Conservation (phyloP, 1,140 invertebrate species). For the Gonatopus flavifemur region DNA sequence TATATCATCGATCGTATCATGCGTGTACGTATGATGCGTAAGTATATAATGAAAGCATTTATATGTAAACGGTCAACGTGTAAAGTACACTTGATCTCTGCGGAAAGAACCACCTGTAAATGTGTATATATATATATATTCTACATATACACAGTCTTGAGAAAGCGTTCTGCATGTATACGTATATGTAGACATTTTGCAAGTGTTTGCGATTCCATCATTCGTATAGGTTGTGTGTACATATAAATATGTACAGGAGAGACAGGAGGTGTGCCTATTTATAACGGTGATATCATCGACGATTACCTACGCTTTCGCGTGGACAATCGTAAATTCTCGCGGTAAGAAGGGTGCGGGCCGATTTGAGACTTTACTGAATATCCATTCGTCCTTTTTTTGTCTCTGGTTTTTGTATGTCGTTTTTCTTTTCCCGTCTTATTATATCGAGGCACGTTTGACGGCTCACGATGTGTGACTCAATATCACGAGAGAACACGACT, state of each 20-base stretch:
- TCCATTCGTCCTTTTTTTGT: background rate
- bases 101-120: slow-evolving; percentile 1
- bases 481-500: too few species aligned
- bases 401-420: too few species aligned
- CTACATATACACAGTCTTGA: background rate
- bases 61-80: too few species aligned
- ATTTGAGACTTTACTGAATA: slow-evolving; percentile 27
- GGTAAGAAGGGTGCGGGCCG: slow-evolving; percentile 36
- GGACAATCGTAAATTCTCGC: slow-evolving; percentile 49
- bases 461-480: too few species aligned
- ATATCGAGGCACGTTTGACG: too few species aligned
- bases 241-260: slow-evolving; percentile 18
- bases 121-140: background rate
- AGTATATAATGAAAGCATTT: too few species aligned
- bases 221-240: too few species aligned
- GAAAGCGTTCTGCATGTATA: slow-evolving; percentile 8
- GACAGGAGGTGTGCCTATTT: slow-evolving; percentile 54
- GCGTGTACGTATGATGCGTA: too few species aligned
- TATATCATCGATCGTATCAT: too few species aligned
- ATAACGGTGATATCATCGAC: slow-evolving; percentile 55
- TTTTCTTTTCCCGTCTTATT: too few species aligned
- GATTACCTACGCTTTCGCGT: slow-evolving; percentile 57
- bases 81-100: background rate
- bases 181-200: slow-evolving; percentile 26
- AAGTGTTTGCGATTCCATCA: too few species aligned